phyloP scores from a whole-genome alignment of 1,140 invertebrate species.

The Euschistus heros region DNA sequence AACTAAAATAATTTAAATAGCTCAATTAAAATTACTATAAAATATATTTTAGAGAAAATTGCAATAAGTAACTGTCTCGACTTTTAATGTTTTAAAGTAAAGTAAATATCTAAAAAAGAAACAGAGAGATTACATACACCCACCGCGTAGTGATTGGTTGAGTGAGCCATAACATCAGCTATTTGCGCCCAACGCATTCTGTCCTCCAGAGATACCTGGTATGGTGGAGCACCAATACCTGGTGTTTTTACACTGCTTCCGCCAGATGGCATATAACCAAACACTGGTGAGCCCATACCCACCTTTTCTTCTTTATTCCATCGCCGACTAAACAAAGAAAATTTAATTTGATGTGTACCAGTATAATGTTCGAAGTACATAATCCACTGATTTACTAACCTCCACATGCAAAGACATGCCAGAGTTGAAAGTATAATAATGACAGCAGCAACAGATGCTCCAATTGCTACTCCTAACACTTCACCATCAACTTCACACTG shows the following conservation, averaged over 20 bases:
- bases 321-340: conserved; percentile 62
- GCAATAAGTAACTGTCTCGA: background rate
- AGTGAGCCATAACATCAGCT: conserved; percentile 61
- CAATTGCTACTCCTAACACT: conserved; percentile 78
- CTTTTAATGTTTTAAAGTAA: background rate
- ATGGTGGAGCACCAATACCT: conserved; percentile 40
- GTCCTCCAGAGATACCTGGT: conserved; percentile 58
- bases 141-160: conserved; percentile 71
- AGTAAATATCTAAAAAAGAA: background rate
- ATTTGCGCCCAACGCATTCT: conserved; percentile 73
- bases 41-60: background rate
- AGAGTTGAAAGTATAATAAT: conserved; percentile 79
- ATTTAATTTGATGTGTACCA: too few species aligned
- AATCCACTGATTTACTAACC: conserved; percentile 40
- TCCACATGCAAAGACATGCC: conserved; percentile 82
- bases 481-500: conserved; percentile 85
- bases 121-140: conserved; percentile 31
- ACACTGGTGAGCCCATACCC: conserved; percentile 61
- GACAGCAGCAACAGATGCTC: conserved; percentile 74
- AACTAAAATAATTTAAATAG: background rate
- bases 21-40: background rate
- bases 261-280: conserved; percentile 60
- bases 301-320: conserved; percentile 80
- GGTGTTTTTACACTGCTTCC: conserved; percentile 58
- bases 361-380: background rate